Evolutionary conservation across 2,797 vertebrate genomes (phyloP).

Genomic region (Lerista edwardsae): DNA sequence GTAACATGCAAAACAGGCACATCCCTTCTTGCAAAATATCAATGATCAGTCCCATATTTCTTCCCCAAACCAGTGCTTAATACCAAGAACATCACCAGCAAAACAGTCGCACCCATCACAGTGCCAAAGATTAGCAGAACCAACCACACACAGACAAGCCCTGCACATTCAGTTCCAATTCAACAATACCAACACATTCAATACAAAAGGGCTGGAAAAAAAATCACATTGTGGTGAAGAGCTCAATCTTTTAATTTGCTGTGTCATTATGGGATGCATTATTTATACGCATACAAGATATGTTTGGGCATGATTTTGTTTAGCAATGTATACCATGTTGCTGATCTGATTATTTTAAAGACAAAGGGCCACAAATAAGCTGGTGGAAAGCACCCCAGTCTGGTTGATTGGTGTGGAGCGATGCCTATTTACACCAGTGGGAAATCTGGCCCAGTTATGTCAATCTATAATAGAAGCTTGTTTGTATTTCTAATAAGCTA

Average conservation of each 20-base stretch:
- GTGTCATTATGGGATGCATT: slow-evolving; percentile 36
- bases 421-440: slow-evolving; percentile 41
- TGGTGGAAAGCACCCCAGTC: slow-evolving; percentile 27
- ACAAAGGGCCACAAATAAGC: slow-evolving; percentile 44
- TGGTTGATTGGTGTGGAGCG: slow-evolving; percentile 1
- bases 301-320: slow-evolving; percentile 11
- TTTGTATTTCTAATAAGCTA: slow-evolving; percentile 57
- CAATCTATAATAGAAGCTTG: slow-evolving; percentile 45
- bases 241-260: slow-evolving; percentile 51
- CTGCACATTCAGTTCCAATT: slow-evolving; percentile 34
- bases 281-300: slow-evolving; percentile 24
- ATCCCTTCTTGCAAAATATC: not conserved
- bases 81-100: slow-evolving; percentile 4
- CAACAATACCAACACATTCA: slow-evolving; percentile 29
- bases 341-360: slow-evolving; percentile 58
- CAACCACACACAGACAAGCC: slow-evolving; percentile 20
- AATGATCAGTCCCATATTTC: not conserved
- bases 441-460: slow-evolving; percentile 18
- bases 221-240: slow-evolving; percentile 32
- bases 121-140: not conserved
- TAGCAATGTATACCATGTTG: slow-evolving; percentile 21
- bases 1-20: not conserved
- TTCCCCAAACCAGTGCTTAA: slow-evolving; percentile 15
- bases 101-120: not conserved
- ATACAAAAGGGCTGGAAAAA: slow-evolving; percentile 46